These are phyloP conservation scores for Nephila pilipes DNA, from an alignment of 1,140 invertebrate species.

Conservation along the genomic window DNA sequence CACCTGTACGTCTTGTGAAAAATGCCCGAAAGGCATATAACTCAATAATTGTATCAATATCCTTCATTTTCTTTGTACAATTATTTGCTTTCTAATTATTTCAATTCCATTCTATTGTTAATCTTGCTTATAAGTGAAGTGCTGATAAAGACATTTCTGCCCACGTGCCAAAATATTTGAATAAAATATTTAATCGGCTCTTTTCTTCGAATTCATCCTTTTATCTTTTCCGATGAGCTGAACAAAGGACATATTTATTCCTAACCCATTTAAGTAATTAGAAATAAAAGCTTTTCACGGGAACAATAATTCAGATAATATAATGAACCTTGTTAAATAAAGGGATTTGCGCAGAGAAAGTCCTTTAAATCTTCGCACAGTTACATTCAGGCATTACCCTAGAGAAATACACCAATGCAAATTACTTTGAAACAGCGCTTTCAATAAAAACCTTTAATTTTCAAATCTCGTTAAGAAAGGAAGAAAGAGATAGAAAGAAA, in stretches of 20 bases:
- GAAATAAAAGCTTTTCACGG: constrained; percentile 21
- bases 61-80: too few relatives aligned
- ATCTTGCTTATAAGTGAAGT: background rate
- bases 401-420: background rate
- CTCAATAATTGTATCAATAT: too few relatives aligned
- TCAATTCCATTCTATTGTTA: background rate
- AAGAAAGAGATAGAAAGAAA: background rate
- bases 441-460: constrained; percentile 28
- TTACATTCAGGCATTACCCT: background rate
- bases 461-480: background rate
- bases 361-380: too few relatives aligned
- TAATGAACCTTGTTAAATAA: constrained; percentile 34
- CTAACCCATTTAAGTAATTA: constrained; percentile 34
- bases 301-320: constrained; percentile 23
- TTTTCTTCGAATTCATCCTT: background rate
- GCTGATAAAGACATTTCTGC: background rate
- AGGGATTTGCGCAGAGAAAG: background rate
- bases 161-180: background rate
- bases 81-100: background rate
- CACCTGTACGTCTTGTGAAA: too few relatives aligned
- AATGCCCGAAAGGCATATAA: too few relatives aligned
- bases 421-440: background rate
- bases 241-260: constrained; percentile 32
- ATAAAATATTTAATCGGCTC: background rate
- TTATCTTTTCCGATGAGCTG: background rate